A percentile compares a stretch with the other conserved stretches of the same genome.
Conservation (phyloP, 2,888 invertebrate genomes). For the Drosophila greeni region DNA sequence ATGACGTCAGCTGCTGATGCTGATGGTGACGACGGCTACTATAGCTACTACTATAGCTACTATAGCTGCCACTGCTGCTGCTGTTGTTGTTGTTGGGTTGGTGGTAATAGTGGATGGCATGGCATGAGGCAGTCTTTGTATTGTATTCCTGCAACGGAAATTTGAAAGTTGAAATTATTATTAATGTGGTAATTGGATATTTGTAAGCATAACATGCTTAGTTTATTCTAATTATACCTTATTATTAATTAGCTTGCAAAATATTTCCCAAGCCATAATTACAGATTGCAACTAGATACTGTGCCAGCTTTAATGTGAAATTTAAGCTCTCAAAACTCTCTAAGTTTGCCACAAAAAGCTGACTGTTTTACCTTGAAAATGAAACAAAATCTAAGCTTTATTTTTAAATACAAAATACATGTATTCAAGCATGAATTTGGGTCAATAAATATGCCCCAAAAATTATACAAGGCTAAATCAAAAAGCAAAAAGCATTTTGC, state of each 20-base stretch:
- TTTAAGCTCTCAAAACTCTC: not conserved
- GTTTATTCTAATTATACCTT: not conserved
- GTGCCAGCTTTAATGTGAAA: not conserved
- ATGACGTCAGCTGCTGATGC: slow-evolving; percentile 45
- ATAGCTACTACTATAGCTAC: slow-evolving; percentile 27
- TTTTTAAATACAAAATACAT: not conserved
- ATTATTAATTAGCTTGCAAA: no score
- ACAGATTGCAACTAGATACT: not conserved
- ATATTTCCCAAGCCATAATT: not conserved
- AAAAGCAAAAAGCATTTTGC: not conserved
- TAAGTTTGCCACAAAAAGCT: not conserved
- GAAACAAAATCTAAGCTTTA: not conserved
- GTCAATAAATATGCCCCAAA: not conserved
- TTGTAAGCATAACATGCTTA: not conserved
- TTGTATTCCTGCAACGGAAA: slow-evolving; percentile 74
- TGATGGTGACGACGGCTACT: slow-evolving; percentile 34
- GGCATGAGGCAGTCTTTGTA: slow-evolving; percentile 79
- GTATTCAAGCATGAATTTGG: slow-evolving; percentile 1
- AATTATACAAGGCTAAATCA: not conserved
- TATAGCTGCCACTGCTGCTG: slow-evolving; percentile 15
- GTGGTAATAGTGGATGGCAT: slow-evolving; percentile 78
- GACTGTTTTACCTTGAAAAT: not conserved
- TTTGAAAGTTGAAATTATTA: no score
- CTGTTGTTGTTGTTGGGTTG: slow-evolving; percentile 44
- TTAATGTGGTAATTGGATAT: not conserved